Base-by-base conservation (phyloP, 1,140 invertebrate species). In the Drosophila mauritiana region DNA sequence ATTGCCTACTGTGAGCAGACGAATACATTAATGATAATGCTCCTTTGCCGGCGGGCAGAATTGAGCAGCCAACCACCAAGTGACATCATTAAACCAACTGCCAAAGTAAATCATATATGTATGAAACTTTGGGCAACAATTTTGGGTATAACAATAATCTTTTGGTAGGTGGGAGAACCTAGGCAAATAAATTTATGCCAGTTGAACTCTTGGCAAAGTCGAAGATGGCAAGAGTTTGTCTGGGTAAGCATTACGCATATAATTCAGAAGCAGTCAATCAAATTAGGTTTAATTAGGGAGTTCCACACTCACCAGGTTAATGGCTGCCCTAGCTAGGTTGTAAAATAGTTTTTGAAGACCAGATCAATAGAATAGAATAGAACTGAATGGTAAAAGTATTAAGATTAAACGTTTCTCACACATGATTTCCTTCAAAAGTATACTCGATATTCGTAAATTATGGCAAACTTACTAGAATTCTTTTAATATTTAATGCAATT, bases 21-120 rank as follows among this genome's bases (percentile, higher is more conserved):
- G 57, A 74, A 75, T 81, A 74, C 78, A 85, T 85, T 86, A 85
- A 86, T 85, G 85, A 63, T 85, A 82, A 85, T 75, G 73, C 73
- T 34, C 68, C 78, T 74, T 78, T 59, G 73, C 80, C 64, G 17
- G 61, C 27, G 59, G 72, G 34, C 49, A 59, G 67, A 74, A 61
- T n/a, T 13, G 54, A 74, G 48, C 72, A 57, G 40, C 40, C 52
- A 73, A 31, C 70, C 73, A 49, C 61, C 73, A 75, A 78, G 69
- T 81, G 83, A 86, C 78, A 85, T 74, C 61, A 74, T 68, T 84
- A 76, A 80, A 83, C 80, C 76, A 76, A 72, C 58, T 72, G 73
- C 61, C 72, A 55, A 31, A 74, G 63, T 73, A 74, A 86, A 86
- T 85, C 78, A 85, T 86, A 78, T 85, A 59, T 52, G 37, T 42